phyloP scores from a whole-genome alignment of 2,888 invertebrate genomes.

The Onchidella celtica region DNA sequence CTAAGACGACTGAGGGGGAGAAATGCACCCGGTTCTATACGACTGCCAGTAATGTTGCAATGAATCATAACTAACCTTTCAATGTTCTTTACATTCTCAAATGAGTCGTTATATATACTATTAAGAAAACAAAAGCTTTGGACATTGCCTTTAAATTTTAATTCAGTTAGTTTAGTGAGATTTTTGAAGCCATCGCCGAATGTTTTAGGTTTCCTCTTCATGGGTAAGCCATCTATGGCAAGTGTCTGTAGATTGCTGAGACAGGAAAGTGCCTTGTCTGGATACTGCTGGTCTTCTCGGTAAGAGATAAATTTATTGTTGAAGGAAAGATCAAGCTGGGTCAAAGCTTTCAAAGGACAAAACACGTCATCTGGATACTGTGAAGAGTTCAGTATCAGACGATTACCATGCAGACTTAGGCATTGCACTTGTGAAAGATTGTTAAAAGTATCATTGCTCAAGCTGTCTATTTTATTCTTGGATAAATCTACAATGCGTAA shows the following conservation, averaged over 20 bases:
- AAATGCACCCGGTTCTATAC: slow-evolving; percentile 19
- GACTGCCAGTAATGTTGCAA: slow-evolving; percentile 25
- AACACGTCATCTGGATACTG: too few relatives aligned
- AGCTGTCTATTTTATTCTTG: too few relatives aligned
- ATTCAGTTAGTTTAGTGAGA: slow-evolving; percentile 21
- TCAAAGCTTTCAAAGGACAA: too few relatives aligned
- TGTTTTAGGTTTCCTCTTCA: too few relatives aligned
- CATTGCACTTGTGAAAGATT: too few relatives aligned
- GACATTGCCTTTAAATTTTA: not conserved
- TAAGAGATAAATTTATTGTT: too few relatives aligned
- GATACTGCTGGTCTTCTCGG: too few relatives aligned
- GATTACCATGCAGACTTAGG: too few relatives aligned
- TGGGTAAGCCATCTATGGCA: slow-evolving; percentile 34
- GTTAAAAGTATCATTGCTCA: too few relatives aligned
- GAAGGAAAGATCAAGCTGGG: too few relatives aligned
- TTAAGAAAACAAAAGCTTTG: slow-evolving; percentile 30
- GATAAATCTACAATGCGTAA: too few relatives aligned
- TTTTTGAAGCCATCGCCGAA: slow-evolving; percentile 42
- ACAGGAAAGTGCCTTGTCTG: slow-evolving; percentile 37
- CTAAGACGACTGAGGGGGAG: slow-evolving; percentile 20
- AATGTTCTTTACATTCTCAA: slow-evolving; percentile 22
- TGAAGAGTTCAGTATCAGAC: too few relatives aligned
- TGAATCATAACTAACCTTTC: slow-evolving; percentile 23
- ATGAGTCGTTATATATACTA: slow-evolving; percentile 20
- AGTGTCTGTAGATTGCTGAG: slow-evolving; percentile 17